These are phyloP conservation scores for Apodemia hepburni DNA, from an alignment of 2,888 invertebrate species.

Conservation along the genomic window DNA sequence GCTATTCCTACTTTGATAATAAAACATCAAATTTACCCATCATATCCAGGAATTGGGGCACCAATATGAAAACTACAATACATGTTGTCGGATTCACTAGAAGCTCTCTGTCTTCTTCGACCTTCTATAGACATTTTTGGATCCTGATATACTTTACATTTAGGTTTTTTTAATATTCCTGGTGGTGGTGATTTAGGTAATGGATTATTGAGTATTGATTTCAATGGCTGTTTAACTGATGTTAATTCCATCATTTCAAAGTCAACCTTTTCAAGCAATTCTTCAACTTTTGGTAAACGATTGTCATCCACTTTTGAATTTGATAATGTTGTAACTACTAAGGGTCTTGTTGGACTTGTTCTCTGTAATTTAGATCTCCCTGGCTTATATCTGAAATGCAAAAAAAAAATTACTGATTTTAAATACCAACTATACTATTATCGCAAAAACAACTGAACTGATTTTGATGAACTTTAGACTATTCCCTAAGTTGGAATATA, in stretches of 20 bases:
- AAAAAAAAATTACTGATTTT: background rate
- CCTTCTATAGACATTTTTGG: conserved; percentile 51
- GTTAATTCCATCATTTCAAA: conserved; percentile 65
- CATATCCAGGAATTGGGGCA: conserved; percentile 57
- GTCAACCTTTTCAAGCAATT: conserved; percentile 65
- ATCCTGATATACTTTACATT: conserved; percentile 53
- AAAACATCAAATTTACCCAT: conserved; percentile 47
- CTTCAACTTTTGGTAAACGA: conserved; percentile 69
- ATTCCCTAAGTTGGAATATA: too few species aligned
- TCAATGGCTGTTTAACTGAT: conserved; percentile 60
- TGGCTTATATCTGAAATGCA: conserved; percentile 51
- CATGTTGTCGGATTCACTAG: conserved; percentile 73
- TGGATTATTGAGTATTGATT: conserved; percentile 72
- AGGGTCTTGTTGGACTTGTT: conserved; percentile 58
- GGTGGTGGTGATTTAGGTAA: conserved; percentile 58
- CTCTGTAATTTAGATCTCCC: conserved; percentile 59
- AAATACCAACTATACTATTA: too few species aligned
- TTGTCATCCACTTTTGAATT: conserved; percentile 63
- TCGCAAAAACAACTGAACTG: too few species aligned
- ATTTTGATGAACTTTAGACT: too few species aligned
- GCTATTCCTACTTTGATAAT: too few species aligned
- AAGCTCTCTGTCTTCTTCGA: conserved; percentile 65
- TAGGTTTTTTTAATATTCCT: conserved; percentile 69
- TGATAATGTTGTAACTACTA: conserved; percentile 60
- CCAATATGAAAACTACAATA: conserved; percentile 51